Base-by-base conservation (phyloP, 2,888 invertebrate species). In the Exocentrus adspersus region DNA sequence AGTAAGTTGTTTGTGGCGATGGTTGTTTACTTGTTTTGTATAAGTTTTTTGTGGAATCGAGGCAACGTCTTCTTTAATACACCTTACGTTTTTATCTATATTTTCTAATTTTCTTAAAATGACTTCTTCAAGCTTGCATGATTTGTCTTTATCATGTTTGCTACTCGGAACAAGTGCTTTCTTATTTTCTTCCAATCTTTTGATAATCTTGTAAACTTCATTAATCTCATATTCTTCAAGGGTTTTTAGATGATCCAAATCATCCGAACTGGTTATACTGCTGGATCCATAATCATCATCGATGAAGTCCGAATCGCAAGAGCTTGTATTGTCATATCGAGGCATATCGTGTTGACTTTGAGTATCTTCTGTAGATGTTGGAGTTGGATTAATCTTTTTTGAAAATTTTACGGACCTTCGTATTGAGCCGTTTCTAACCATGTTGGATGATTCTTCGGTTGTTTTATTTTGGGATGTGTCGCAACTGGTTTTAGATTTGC, bases 241-340 rank as follows among this genome's bases (percentile, higher is more conserved):
- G 43, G 41, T 62, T n/a, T 50, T 45, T 16, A 67, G 14, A n/a
- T 45, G 7, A 3, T 60, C 56, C 2, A 48, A 9, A 10, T 64
- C 65, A 12, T 66, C 60, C 7, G 64, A 65, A 43, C 65, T 68
- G 1, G 60, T 57, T 10, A 59, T 62, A 46, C 68, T 66, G 50
- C 57, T n/a, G n/a, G n/a, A n/a, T n/a, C n/a, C 30, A 46, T 68
- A 66, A 48, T 68, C 68, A 41, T 68, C 65, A 46, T 68, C 68
- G 9, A 66, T 57, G 24, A 62, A 66, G 28, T 64, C 61, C 28
- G 24, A 24, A 24, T 24, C 32, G 16, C 14, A 16, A 3, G 5
- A 46, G 14, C 12, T 46, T 9, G n/a, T 14, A 5, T 37, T 37
- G 1, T 37, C 5, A 5, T 4, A 4, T 12, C 37, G 10, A 12